These are phyloP conservation scores for Danio albolineatus DNA, from an alignment of 2,797 vertebrate species.

Conservation along the genomic window DNA sequence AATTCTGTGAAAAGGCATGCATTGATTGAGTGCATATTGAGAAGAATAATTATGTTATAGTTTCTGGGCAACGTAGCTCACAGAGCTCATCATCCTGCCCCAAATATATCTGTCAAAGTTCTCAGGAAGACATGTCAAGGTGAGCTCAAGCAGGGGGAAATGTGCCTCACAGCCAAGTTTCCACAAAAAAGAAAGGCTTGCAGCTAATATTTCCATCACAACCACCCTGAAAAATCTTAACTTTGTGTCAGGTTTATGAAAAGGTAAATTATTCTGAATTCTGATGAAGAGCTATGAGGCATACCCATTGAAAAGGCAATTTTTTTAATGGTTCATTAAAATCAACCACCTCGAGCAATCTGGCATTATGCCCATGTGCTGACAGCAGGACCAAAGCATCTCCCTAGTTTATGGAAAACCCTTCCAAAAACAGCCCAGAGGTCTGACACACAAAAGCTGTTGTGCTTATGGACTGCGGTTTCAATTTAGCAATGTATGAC, in stretches of 20 bases:
- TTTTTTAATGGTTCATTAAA: background rate
- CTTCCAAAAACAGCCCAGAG: background rate
- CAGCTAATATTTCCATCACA: constrained; percentile 11
- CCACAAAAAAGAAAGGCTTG: background rate
- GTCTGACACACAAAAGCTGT: background rate
- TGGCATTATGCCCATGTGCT: constrained; percentile 1
- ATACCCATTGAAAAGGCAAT: background rate
- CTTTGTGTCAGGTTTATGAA: constrained; percentile 5
- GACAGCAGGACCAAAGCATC: background rate
- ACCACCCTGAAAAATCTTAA: background rate
- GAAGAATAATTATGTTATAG: background rate
- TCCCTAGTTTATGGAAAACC: background rate
- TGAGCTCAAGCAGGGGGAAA: constrained; percentile 36
- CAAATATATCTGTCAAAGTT: constrained; percentile 8
- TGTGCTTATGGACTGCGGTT: too few relatives aligned
- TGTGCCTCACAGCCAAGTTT: constrained; percentile 40
- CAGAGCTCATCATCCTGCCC: background rate
- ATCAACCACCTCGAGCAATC: constrained; percentile 6
- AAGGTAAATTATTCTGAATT: background rate
- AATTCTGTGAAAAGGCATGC: background rate
- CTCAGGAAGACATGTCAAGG: constrained; percentile 42
- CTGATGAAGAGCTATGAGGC: background rate
- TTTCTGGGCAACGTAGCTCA: background rate
- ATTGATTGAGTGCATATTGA: background rate
- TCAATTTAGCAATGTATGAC: too few relatives aligned